These are phyloP conservation scores for Rhamphomyia laevipes DNA, from an alignment of 2,888 invertebrate genomes.

Conservation along the genomic window DNA sequence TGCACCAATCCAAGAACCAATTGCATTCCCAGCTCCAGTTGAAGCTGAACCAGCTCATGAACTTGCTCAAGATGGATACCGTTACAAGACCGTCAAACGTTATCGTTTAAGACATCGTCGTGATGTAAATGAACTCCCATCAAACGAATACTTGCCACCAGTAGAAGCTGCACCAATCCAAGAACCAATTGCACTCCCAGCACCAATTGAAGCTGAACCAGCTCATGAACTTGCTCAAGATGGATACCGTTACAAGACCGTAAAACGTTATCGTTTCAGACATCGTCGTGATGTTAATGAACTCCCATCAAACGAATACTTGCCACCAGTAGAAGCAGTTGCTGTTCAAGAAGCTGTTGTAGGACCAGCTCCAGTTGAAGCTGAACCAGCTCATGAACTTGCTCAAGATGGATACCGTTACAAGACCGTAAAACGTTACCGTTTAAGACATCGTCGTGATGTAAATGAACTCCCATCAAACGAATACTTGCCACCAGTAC, in stretches of 20 bases:
- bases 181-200: slow-evolving; percentile 20
- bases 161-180: neutral
- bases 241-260: slow-evolving; percentile 19
- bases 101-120: slow-evolving; percentile 20
- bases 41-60: slow-evolving; percentile 12
- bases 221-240: slow-evolving; percentile 23
- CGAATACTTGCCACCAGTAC: slow-evolving; percentile 17
- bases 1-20: slow-evolving; percentile 23
- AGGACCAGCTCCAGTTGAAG: slow-evolving; percentile 3
- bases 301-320: slow-evolving; percentile 14
- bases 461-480: slow-evolving; percentile 17
- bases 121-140: slow-evolving; percentile 21
- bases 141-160: slow-evolving; percentile 12
- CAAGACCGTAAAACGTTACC: slow-evolving; percentile 16
- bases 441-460: slow-evolving; percentile 18
- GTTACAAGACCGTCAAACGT: slow-evolving; percentile 16
- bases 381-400: slow-evolving; percentile 18
- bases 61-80: slow-evolving; percentile 17
- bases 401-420: slow-evolving; percentile 19
- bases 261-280: slow-evolving; percentile 1
- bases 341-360: neutral
- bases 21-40: slow-evolving; percentile 12
- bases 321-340: slow-evolving; percentile 9
- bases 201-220: slow-evolving; percentile 16
- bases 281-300: slow-evolving; percentile 1